These are phyloP conservation scores for Aselliscus stoliczkanus DNA, from an alignment of 2,797 vertebrate species.

Conservation along the genomic window DNA sequence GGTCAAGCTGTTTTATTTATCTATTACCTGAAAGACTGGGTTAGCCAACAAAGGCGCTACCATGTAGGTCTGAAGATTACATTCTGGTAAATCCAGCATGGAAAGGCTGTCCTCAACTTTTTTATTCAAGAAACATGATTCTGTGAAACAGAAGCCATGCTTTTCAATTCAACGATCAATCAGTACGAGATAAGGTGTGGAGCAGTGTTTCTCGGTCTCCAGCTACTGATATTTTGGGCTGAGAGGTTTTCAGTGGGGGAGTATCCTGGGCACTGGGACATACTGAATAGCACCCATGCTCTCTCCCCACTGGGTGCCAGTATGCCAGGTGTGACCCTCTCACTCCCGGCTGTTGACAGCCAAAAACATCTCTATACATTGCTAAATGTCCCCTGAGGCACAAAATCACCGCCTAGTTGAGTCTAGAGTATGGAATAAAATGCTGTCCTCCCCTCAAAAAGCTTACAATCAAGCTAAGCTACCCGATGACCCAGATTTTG, in stretches of 20 bases:
- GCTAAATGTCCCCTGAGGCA: background rate
- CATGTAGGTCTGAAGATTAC: background rate
- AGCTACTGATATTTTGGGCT: background rate
- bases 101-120: background rate
- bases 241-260: background rate
- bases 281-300: background rate
- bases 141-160: background rate
- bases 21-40: background rate
- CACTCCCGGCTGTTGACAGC: background rate
- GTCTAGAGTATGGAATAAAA: background rate
- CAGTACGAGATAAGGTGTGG: background rate
- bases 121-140: background rate
- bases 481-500: too few species aligned
- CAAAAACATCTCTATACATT: background rate
- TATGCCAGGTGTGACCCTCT: too few species aligned
- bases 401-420: background rate
- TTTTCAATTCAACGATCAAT: background rate
- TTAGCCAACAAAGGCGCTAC: background rate
- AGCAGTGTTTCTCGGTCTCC: background rate
- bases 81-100: background rate
- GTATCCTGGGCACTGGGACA: background rate
- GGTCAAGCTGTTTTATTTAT: background rate
- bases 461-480: background rate
- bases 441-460: background rate
- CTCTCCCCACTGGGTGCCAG: background rate